A percentile compares a stretch with the other conserved stretches of the same genome.
These are phyloP conservation scores for Cydia fagiglandana DNA, from an alignment of 1,140 invertebrate species.

Conservation along the genomic window DNA sequence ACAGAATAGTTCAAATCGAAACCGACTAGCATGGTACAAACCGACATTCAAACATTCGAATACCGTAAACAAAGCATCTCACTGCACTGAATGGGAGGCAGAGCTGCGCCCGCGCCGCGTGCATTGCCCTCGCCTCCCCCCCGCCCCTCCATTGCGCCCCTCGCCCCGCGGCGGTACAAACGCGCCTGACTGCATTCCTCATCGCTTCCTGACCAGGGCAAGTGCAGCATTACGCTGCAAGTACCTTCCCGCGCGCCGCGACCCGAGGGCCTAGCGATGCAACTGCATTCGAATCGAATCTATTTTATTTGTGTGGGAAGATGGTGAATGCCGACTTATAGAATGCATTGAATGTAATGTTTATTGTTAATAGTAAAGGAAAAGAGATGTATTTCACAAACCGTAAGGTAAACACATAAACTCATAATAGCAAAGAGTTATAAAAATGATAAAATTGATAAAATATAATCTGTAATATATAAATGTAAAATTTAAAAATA, in stretches of 20 bases:
- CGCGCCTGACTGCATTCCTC: conserved; percentile 75
- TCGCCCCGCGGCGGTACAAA: conserved; percentile 55
- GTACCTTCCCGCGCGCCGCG: conserved; percentile 47
- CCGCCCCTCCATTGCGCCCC: conserved; percentile 43
- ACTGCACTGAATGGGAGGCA: conserved; percentile 68
- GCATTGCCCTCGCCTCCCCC: conserved; percentile 63
- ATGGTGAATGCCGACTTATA: not conserved
- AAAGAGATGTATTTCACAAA: not conserved
- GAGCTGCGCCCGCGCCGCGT: conserved; percentile 71
- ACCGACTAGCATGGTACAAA: not conserved
- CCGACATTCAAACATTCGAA: conserved; percentile 40
- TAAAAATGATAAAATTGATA: too few relatives aligned
- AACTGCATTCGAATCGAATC: conserved; percentile 19
- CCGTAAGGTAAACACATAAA: not conserved
- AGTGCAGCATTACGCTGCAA: conserved; percentile 74
- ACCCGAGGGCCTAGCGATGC: conserved; percentile 47
- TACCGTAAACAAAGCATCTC: conserved; percentile 66
- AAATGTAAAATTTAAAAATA: too few relatives aligned
- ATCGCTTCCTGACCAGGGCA: conserved; percentile 77
- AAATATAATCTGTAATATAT: too few relatives aligned
- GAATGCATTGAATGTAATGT: not conserved
- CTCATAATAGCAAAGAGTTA: not conserved
- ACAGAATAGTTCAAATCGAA: not conserved
- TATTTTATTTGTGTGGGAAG: conserved; percentile 7
- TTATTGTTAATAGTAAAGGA: not conserved